Evolutionary conservation across 1,140 invertebrate species (phyloP), one percentile per base, ranked within the genome.

Genomic region (Halesus radiatus): DNA sequence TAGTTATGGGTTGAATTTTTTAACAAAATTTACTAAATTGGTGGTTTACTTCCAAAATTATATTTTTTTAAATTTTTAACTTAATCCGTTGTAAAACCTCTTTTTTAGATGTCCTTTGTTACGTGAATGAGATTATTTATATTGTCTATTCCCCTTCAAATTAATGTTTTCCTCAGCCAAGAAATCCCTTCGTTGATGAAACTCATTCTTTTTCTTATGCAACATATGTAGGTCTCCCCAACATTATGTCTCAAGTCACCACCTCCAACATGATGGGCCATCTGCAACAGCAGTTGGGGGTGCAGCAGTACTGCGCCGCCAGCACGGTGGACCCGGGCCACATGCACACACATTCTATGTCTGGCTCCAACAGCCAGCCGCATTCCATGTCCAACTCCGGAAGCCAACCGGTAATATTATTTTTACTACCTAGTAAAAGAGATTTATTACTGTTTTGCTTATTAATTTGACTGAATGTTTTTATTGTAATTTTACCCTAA

Each of bases 281-380:
- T 32, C 75, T 64, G 76, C 86, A 84, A 58, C 86, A 84, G 52
- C 82, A 84, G 20, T 81, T 85, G 78, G 83, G 85, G 75, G 85
- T 86, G 83, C 85, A 85, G 62, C 83, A 83, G 37, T 83, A 78
- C 0, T 85, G 85, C 73, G 79, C 84, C 56, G 85, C 84, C 26
- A 50, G 3, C 53, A 56, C 45, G 16, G 76, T 58, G 3, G n/a
- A 54, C n/a, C 50, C 75, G 26, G 50, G 68, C n/a, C 72, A 75
- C 62, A 58, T 73, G 20, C 22, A 45, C 23, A 23, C 72, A 3
- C 70, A 75, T 13, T 60, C 37, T 54, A 75, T 75, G 53, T 78
- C 80, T 20, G 77, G 70, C 29, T 53, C 80, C 7, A 58, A 32
- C 0, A 77, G 78, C 58, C 81, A 83, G 77, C 72, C 79, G 16